phyloP scores from a whole-genome alignment of 2,888 invertebrate genomes.

The Crossocerus cetratus region DNA sequence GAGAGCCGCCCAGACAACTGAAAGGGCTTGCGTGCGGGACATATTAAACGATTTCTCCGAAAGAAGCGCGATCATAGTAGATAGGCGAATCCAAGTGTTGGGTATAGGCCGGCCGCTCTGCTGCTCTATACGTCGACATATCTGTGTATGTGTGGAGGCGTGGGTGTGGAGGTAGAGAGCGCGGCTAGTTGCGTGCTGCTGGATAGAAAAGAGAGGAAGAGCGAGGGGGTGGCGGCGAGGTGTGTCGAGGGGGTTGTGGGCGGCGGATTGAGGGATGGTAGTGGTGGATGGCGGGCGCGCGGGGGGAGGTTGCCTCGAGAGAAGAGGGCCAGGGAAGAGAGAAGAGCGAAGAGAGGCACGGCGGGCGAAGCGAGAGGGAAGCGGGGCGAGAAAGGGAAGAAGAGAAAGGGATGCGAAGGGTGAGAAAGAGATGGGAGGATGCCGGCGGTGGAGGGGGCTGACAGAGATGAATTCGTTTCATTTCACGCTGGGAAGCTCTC shows the following conservation, averaged over 20 bases:
- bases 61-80: slow-evolving; percentile 59
- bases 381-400: slow-evolving; percentile 39
- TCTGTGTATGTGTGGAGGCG: slow-evolving; percentile 6
- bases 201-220: slow-evolving; percentile 69
- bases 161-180: not conserved
- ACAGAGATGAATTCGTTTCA: slow-evolving; percentile 79
- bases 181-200: slow-evolving; percentile 20
- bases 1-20: not conserved
- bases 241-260: slow-evolving; percentile 58
- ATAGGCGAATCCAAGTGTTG: slow-evolving; percentile 56
- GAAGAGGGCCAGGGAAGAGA: slow-evolving; percentile 65
- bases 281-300: slow-evolving; percentile 48
- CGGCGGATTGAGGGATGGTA: slow-evolving; percentile 62
- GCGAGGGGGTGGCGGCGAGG: slow-evolving; percentile 8
- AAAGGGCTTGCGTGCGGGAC: slow-evolving; percentile 52
- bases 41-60: slow-evolving; percentile 56
- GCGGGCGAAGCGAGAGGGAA: slow-evolving; percentile 43
- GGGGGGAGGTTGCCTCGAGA: slow-evolving; percentile 32
- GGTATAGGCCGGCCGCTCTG: slow-evolving; percentile 49
- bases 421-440: slow-evolving; percentile 43
- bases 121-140: slow-evolving; percentile 50
- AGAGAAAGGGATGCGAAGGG: slow-evolving; percentile 52
- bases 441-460: slow-evolving; percentile 69
- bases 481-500: slow-evolving; percentile 78
- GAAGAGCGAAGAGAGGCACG: slow-evolving; percentile 18